A percentile compares a stretch with the other conserved stretches of the same genome.
phyloP scores from a whole-genome alignment of 2,888 invertebrate genomes.

The Liopterus haemorrhoidalis region DNA sequence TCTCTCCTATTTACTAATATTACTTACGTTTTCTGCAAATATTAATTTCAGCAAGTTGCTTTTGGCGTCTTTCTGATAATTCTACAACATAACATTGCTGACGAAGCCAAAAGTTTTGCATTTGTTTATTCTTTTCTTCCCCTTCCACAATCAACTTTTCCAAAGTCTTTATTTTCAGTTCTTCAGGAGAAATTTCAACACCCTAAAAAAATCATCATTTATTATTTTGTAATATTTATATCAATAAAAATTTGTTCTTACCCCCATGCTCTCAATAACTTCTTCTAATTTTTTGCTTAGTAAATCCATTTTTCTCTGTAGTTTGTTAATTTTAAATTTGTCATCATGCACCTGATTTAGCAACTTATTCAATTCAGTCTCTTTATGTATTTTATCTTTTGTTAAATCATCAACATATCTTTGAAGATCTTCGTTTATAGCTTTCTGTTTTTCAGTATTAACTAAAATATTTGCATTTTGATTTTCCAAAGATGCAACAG shows the following conservation, averaged over 20 bases:
- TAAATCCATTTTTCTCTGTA: constrained; percentile 48
- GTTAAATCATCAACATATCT: constrained; percentile 41
- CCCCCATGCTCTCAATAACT: constrained; percentile 48
- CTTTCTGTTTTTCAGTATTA: constrained; percentile 53
- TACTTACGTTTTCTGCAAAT: constrained; percentile 63
- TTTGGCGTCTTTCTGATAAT: constrained; percentile 62
- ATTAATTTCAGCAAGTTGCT: constrained; percentile 62
- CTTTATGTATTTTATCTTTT: constrained; percentile 42
- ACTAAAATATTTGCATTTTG: constrained; percentile 52
- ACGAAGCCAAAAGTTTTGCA: constrained; percentile 71
- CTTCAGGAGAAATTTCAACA: constrained; percentile 49
- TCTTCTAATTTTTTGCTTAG: constrained; percentile 51
- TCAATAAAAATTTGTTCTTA: constrained; percentile 34
- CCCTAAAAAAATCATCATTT: constrained; percentile 37
- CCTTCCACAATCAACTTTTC: constrained; percentile 59
- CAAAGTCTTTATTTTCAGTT: constrained; percentile 58
- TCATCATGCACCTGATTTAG: constrained; percentile 47
- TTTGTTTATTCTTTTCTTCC: constrained; percentile 56
- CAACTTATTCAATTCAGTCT: constrained; percentile 45
- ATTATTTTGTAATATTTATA: constrained; percentile 4
- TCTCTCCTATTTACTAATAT: too few species aligned
- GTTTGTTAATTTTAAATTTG: constrained; percentile 46
- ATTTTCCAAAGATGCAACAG: constrained; percentile 52
- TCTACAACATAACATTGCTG: constrained; percentile 67
- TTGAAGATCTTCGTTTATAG: constrained; percentile 36